Percentiles rank a stretch among this genome's conserved stretches.
Evolutionary conservation across 2,113 vertebrate species (phyloP).

Genomic region (Paramisgurnus dabryanus): DNA sequence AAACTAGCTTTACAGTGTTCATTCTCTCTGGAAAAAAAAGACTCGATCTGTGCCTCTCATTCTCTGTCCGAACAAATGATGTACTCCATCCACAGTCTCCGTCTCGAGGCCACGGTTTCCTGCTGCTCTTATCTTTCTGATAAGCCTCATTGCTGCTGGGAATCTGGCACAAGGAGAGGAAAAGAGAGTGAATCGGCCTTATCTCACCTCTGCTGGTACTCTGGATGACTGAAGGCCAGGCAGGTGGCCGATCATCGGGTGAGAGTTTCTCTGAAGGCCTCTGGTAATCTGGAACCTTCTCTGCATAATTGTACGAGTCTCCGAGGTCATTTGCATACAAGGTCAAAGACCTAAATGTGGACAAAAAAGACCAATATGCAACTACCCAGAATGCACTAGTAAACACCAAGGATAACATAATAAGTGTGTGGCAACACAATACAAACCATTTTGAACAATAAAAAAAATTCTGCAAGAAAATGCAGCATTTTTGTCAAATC

Average conservation of each 20-base stretch:
- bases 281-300: conserved; percentile 9
- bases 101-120: conserved; percentile 18
- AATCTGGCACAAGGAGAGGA: conserved; percentile 27
- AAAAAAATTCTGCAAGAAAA: too few relatives aligned
- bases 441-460: too few relatives aligned
- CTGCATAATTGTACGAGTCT: background rate
- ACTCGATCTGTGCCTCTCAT: background rate
- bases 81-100: conserved; percentile 23
- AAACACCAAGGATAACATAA: too few relatives aligned
- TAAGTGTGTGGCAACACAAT: too few relatives aligned
- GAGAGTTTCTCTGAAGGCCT: conserved; percentile 2
- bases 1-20: background rate
- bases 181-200: background rate
- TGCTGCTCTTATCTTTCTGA: conserved; percentile 38
- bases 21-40: background rate
- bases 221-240: conserved; percentile 33
- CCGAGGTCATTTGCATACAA: background rate
- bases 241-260: conserved; percentile 33
- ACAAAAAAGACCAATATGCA: too few relatives aligned
- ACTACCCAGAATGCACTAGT: too few relatives aligned
- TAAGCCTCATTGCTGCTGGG: conserved; percentile 33
- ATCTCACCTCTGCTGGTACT: conserved; percentile 14
- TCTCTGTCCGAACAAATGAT: conserved; percentile 23
- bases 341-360: background rate
- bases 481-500: too few relatives aligned